Conservation (phyloP, 1,140 invertebrate species). For the Aradophagus sp. region DNA sequence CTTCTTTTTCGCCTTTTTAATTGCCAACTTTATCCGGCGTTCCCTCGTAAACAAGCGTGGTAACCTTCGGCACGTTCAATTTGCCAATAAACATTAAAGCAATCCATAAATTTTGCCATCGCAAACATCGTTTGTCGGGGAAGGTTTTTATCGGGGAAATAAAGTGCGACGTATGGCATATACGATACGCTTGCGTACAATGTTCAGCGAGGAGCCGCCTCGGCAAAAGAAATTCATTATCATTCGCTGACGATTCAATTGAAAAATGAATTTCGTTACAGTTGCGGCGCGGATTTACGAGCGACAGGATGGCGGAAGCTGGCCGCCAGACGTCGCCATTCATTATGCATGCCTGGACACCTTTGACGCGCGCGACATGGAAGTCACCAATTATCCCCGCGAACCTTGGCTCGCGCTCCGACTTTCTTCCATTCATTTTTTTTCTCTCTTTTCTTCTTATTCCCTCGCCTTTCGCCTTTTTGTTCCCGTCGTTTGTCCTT, state of each 20-base stretch:
- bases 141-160: no score
- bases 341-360: conserved; percentile 32
- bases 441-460: neutral
- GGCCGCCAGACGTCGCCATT: conserved; percentile 22
- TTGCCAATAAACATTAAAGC: no score
- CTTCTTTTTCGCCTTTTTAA: no score
- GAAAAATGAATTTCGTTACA: conserved; percentile 35
- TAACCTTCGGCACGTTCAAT: no score
- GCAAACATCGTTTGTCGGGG: no score
- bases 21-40: no score
- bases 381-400: conserved; percentile 61
- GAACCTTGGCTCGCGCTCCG: conserved; percentile 14
- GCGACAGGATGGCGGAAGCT: conserved; percentile 27
- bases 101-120: no score
- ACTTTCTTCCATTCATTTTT: conserved; percentile 22
- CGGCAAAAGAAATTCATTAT: no score
- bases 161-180: no score
- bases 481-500: no score
- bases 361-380: conserved; percentile 52
- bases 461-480: neutral
- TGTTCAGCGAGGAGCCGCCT: no score
- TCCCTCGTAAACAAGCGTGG: no score
- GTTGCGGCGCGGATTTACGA: conserved; percentile 27
- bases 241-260: conserved; percentile 39
- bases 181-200: neutral